phyloP scores from a whole-genome alignment of 2,113 vertebrate species.

The Talpa occidentalis region DNA sequence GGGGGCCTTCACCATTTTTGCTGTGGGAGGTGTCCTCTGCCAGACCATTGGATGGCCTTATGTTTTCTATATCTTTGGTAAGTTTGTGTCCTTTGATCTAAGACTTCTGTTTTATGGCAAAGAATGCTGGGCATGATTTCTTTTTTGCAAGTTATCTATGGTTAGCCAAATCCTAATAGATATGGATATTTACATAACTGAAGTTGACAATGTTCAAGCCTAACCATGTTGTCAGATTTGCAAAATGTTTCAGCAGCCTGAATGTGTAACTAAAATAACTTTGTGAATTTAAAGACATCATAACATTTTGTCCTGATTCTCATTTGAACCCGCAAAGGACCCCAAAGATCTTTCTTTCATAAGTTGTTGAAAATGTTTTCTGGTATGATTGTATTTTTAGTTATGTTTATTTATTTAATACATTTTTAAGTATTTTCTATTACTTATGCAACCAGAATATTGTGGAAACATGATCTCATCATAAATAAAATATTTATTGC shows the following conservation, averaged over 20 bases:
- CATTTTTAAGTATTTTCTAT: not conserved
- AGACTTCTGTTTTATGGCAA: not conserved
- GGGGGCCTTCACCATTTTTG: conserved; percentile 87
- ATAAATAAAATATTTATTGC: not conserved
- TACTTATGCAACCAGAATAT: not conserved
- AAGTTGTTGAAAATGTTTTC: not conserved
- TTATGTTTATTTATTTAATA: not conserved
- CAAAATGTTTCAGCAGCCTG: not conserved
- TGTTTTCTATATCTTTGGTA: conserved; percentile 91
- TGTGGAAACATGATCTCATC: not conserved
- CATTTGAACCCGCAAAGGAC: not conserved
- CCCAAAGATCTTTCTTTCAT: not conserved
- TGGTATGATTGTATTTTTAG: not conserved
- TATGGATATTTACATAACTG: not conserved
- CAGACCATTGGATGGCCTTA: conserved; percentile 89
- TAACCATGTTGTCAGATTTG: not conserved
- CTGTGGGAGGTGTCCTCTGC: conserved; percentile 87
- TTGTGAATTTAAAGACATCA: not conserved
- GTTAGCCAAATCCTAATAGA: not conserved
- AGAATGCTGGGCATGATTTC: not conserved
- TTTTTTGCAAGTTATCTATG: not conserved
- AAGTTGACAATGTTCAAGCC: not conserved
- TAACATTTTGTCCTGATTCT: not conserved
- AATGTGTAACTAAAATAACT: not conserved
- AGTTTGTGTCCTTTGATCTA: conserved; percentile 55